Evolutionary conservation across 2,888 invertebrate genomes (phyloP), one percentile per base, ranked within the genome.

Genomic region (Archaeoteleia sp.): DNA sequence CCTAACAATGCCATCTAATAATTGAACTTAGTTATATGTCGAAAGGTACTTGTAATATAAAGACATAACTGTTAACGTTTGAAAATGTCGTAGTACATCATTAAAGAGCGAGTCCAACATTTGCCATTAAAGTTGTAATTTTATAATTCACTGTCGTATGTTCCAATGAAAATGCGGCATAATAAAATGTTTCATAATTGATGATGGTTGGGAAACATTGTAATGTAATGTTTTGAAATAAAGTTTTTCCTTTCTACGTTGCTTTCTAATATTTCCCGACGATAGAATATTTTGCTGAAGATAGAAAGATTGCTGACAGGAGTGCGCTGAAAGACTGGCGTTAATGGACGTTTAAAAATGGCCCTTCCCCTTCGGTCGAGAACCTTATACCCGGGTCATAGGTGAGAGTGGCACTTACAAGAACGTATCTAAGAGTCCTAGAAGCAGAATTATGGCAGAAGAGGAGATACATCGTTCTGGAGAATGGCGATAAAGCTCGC

Each of bases 401-500:
- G 39, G 57, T 39, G 35, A 46, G 39, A 57, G 57, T 57, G 45
- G 45, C 55, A 55, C 45, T 39, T 55, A 55, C 37, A 37, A 27
- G 45, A 39, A 32, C 46, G 30, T 40, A 30, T 48, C 57, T 48
- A 57, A 48, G 48, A 57, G 48, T 57, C 20, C 45, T 54, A 27
- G 45, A 32, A 45, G 51, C 45, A 45, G 40, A 49, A 46, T 65
- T 65, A 65, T 58, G 58, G 57, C 46, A 45, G 17, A 42, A 34
- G 48, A 29, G 45, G 45, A 65, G 65, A 65, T 65, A 35, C 49
- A 51, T 65, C 45, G 49, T 39, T 20, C 39, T 29, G 32, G 15
- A 29, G 40, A 35, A 25, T 35, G 39, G 46, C 54, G 66, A 66
- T 67, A 67, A 67, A 67, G 60, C 60, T 61, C 60, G 48, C 49